A percentile compares a stretch with the other conserved stretches of the same genome.
Evolutionary conservation across 2,888 invertebrate species (phyloP).

Genomic region (Tinea semifulvella): DNA sequence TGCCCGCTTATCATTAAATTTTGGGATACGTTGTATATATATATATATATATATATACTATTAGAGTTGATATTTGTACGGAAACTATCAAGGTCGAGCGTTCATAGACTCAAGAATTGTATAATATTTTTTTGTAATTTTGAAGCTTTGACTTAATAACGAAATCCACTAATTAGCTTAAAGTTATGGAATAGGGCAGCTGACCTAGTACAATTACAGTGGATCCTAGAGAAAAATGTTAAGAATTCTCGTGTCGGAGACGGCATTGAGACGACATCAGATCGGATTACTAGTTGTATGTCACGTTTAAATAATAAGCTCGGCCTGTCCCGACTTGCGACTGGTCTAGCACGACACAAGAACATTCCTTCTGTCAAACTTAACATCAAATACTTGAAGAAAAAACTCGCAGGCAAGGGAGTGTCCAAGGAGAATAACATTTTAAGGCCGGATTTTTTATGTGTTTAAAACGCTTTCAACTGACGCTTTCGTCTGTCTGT

Average conservation of each 20-base stretch:
- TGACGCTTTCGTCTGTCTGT: too few relatives aligned
- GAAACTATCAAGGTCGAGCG: too few relatives aligned
- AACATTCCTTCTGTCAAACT: slow-evolving; percentile 59
- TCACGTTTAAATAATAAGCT: slow-evolving; percentile 11
- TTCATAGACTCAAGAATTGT: too few relatives aligned
- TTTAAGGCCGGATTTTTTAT: too few relatives aligned
- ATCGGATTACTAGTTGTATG: slow-evolving; percentile 35
- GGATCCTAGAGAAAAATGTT: slow-evolving; percentile 6
- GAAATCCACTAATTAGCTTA: background rate
- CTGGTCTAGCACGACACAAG: slow-evolving; percentile 34
- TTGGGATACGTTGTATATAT: too few relatives aligned
- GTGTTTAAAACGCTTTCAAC: too few relatives aligned
- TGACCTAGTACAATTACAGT: background rate
- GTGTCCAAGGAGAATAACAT: slow-evolving; percentile 2
- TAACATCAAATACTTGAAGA: slow-evolving; percentile 41
- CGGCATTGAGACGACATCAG: slow-evolving; percentile 63
- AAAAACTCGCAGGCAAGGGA: slow-evolving; percentile 28
- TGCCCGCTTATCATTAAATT: too few relatives aligned
- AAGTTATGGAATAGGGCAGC: background rate
- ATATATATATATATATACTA: too few relatives aligned
- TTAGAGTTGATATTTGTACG: too few relatives aligned
- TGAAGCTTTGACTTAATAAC: too few relatives aligned
- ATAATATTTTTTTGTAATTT: too few relatives aligned
- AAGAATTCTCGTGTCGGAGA: slow-evolving; percentile 44
- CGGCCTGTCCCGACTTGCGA: slow-evolving; percentile 5